Percentiles rank a stretch among this genome's conserved stretches.
Conservation (phyloP, 2,888 invertebrate genomes). For the Lasioglossum morio region DNA sequence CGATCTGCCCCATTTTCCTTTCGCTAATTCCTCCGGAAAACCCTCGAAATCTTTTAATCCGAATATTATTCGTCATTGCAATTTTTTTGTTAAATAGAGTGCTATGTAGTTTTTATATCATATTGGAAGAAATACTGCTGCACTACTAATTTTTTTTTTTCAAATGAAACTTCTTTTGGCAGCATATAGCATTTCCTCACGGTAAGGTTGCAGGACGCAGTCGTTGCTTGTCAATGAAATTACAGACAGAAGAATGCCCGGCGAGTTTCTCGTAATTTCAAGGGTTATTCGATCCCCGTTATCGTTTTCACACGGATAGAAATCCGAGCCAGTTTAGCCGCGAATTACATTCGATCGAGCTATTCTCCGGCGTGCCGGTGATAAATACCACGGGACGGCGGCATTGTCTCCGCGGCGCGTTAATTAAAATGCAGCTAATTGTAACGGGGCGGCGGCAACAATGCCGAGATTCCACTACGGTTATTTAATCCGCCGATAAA, state of each 20-base stretch:
- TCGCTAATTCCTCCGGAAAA: not conserved
- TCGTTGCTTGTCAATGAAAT: not conserved
- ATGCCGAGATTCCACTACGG: conserved; percentile 44
- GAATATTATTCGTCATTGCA: too few relatives aligned
- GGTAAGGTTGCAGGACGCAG: too few relatives aligned
- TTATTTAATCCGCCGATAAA: conserved; percentile 55
- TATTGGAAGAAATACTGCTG: too few relatives aligned
- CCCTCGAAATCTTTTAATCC: not conserved
- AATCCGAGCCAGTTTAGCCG: conserved; percentile 31
- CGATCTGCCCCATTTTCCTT: not conserved
- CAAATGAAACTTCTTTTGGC: too few relatives aligned
- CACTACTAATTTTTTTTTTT: too few relatives aligned
- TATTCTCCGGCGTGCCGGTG: conserved; percentile 45
- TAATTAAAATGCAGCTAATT: conserved; percentile 67
- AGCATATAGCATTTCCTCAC: too few relatives aligned
- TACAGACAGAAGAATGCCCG: conserved; percentile 14
- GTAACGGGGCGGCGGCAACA: conserved; percentile 53
- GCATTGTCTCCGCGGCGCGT: conserved; percentile 60
- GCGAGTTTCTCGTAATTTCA: not conserved
- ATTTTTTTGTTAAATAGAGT: too few relatives aligned
- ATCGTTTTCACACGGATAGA: conserved; percentile 20
- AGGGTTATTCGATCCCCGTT: not conserved
- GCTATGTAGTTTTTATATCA: too few relatives aligned
- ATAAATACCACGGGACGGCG: conserved; percentile 49
- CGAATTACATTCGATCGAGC: conserved; percentile 50